Conservation (phyloP, 1,140 invertebrate species). For the Sesamia nonagrioides region DNA sequence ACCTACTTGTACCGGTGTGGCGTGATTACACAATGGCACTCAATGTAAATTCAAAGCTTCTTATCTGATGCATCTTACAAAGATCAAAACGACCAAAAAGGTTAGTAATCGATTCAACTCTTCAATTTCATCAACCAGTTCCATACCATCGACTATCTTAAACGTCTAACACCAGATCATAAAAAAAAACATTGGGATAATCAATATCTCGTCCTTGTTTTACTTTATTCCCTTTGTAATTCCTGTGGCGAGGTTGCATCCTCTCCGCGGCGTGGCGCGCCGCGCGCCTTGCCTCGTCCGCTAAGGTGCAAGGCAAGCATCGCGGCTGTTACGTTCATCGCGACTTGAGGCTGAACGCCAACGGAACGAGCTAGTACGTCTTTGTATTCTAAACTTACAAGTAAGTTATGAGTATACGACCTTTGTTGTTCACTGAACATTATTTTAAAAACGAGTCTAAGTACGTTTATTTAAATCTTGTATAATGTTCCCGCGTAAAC, state of each 20-base stretch:
- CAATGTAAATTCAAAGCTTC: background rate
- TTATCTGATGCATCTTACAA: constrained; percentile 1
- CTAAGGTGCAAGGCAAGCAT: constrained; percentile 54
- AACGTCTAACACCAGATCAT: constrained; percentile 40
- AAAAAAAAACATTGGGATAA: constrained; percentile 69
- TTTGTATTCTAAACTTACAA: constrained; percentile 28
- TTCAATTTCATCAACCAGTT: constrained; percentile 17
- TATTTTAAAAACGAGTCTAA: background rate
- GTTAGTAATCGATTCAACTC: constrained; percentile 25
- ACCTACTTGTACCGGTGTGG: background rate
- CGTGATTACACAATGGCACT: background rate
- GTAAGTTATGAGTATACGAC: constrained; percentile 10
- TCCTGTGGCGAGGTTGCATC: constrained; percentile 79
- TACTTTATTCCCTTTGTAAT: constrained; percentile 77
- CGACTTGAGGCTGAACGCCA: constrained; percentile 37
- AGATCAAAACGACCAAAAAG: constrained; percentile 3
- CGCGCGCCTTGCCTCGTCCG: constrained; percentile 50
- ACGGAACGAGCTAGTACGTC: constrained; percentile 38
- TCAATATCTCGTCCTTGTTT: constrained; percentile 77
- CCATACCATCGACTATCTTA: constrained; percentile 25
- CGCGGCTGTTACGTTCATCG: constrained; percentile 47
- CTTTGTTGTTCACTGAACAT: background rate
- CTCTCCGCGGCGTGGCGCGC: constrained; percentile 56
- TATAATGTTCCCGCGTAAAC: constrained; percentile 33
- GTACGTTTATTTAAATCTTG: background rate